Percentiles rank a stretch among this genome's conserved stretches.
phyloP scores from a whole-genome alignment of 2,888 invertebrate genomes.

The Molorchus minor region DNA sequence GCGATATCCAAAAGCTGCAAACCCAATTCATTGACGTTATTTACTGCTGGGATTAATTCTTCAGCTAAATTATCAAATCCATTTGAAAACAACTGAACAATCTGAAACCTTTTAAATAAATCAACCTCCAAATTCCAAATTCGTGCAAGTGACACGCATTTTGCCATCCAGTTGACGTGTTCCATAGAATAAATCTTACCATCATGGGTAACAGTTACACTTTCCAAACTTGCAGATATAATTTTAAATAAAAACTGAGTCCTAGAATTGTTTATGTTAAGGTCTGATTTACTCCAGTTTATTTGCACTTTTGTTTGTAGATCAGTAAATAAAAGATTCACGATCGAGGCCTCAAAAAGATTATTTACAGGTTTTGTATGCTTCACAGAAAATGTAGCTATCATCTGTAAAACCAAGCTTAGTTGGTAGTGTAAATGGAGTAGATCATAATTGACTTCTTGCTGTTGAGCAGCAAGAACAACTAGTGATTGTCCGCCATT shows the following conservation, averaged over 20 bases:
- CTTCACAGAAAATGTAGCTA: slow-evolving; percentile 81
- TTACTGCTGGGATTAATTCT: slow-evolving; percentile 72
- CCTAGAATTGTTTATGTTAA: slow-evolving; percentile 73
- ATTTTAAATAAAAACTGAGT: slow-evolving; percentile 78
- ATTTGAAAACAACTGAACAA: slow-evolving; percentile 70
- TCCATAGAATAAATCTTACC: slow-evolving; percentile 64
- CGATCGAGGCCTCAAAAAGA: slow-evolving; percentile 78
- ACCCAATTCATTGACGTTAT: slow-evolving; percentile 76
- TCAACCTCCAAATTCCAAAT: slow-evolving; percentile 80
- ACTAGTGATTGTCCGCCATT: slow-evolving; percentile 73
- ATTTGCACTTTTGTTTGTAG: slow-evolving; percentile 61
- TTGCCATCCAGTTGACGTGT: slow-evolving; percentile 76
- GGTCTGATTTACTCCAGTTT: slow-evolving; percentile 68
- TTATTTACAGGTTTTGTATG: slow-evolving; percentile 75
- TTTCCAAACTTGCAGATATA: slow-evolving; percentile 78
- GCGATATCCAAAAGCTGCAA: slow-evolving; percentile 79
- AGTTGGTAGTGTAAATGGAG: slow-evolving; percentile 84
- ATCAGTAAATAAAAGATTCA: slow-evolving; percentile 68
- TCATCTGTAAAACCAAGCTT: slow-evolving; percentile 78
- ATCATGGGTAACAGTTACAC: slow-evolving; percentile 70
- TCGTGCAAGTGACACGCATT: slow-evolving; percentile 57
- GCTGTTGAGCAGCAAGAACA: slow-evolving; percentile 68
- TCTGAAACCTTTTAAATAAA: slow-evolving; percentile 79
- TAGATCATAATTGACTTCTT: slow-evolving; percentile 77
- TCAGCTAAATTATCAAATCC: slow-evolving; percentile 71